Base-by-base conservation (phyloP, 2,888 invertebrate species). In the Cephus pygmeus region DNA sequence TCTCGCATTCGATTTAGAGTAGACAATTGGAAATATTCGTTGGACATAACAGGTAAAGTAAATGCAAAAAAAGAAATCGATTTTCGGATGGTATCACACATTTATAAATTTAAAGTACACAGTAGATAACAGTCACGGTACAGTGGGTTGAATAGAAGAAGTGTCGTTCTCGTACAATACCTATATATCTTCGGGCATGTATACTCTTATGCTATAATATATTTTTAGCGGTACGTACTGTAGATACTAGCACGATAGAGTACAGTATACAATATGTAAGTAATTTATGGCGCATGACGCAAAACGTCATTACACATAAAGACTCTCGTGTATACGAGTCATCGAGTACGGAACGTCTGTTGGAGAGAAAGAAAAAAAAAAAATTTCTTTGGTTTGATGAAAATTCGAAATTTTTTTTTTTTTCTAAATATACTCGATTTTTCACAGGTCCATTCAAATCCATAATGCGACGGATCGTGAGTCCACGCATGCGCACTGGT, bases 101-200 rank as follows among this genome's bases (percentile, higher is more conserved):
- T 80, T 81, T 81, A 81, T 81, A 81, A 81, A 81, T 80, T 80
- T 81, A 71, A 79, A 78, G 80, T 81, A 81, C 80, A 81, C 79
- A 79, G 76, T 80, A 80, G 76, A 78, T 73, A 81, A 81, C 80
- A 76, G 69, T 79, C 77, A 80, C 73, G 80, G 69, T 81, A 81
- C 77, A 80, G 76, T 76, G 75, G 76, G 69, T 76, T 31, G 34
- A 71, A 56, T 56, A 56, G 23, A 56, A 56, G 56, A 56, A 23
- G 56, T 56, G 23, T 56, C 56, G 23, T 6, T 56, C 56, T 56
- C 56, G 56, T 56, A 56, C 15, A 56, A 56, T 56, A 56, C 56
- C 56, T 56, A 56, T 56, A 56, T 56, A 56, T 56, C 23, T 15
- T 23, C 56, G 56, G 23, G 23, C 56, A 56, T 9, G 23, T 56